Base-by-base conservation (phyloP, 2,113 vertebrate species). In the Coptodon bakossiorum region DNA sequence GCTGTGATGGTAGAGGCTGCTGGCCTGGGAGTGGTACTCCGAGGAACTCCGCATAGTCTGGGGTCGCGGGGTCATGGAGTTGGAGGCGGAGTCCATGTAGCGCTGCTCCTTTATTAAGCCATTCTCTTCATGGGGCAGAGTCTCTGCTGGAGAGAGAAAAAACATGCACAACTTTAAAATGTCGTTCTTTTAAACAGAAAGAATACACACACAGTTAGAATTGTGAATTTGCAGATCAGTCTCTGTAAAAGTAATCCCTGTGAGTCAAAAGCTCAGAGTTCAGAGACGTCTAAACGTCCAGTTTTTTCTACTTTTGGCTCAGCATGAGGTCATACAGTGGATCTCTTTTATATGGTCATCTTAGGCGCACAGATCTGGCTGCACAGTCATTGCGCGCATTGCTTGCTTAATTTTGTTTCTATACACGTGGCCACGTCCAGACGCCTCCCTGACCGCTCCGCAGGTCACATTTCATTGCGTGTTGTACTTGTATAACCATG, bases 51-150 rank as follows among this genome's bases (percentile, higher is more conserved):
- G 95, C 76, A 81, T 84, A 3, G 87, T 83, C 2, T 96, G 96
- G 54, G 94, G 97, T 16, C 96, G 95, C 2, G 95, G 95, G 57
- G 94, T 97, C 92, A 96, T 96, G 93, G 97, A 97, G 94, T 97
- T 97, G 90, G 97, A 96, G 85, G 97, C 95, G 1, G 97, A 97
- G 92, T 97, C 97, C 96, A 97, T 95, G 82, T 97, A 97, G 38
- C 96, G 93, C 85, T 97, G 97, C 84, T 98, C 97, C 96, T 97
- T 98, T 83, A 96, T 89, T 48, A 95, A 96, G 80, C 93, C 94
- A 36, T 96, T 96, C 94, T 96, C 97, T 88, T 98, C 97, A 56
- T 95, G 87, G 31, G 96, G 97, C 83, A 98, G 90, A 6, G 95
- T 96, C 96, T 98, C 97, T 92, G 98, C 98, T 98, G 91, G 82